Evolutionary conservation across 2,113 vertebrate genomes (phyloP), one percentile per base, ranked within the genome.

Genomic region (Macrotis lagotis): DNA sequence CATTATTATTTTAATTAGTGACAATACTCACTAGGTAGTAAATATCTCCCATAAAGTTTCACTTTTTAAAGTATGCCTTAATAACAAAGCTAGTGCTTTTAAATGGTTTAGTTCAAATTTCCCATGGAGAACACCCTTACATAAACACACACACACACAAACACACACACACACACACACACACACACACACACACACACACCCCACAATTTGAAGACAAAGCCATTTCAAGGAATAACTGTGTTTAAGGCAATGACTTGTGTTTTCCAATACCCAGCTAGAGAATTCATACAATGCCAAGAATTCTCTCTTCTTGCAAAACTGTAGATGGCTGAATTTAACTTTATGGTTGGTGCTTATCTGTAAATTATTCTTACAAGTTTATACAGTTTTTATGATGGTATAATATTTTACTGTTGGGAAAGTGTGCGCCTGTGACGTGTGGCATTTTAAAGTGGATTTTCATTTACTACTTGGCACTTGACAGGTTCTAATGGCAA

Each of bases 391-490:
- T 93, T 95, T 95, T 90, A 24, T 50, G 93, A 89, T 48, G 48
- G 14, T 50, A 3, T 16, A 93, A 37, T 50, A 93, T 92, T 95
- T 96, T 91, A 96, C 88, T 51, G n/a, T 51, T 59, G 44, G 26
- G 74, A 91, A 90, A 94, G 91, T n/a, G 93, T 91, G 93, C 89
- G 88, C 66, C 66, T 6, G 37, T 25, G 48, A 47, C 51, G 89
- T 0, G 0, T 9, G 88, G 50, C 93, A 96, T 44, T 26, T 90
- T 50, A 48, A 48, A 95, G 16, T 89, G 0, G 0, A 37, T 83
- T 92, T 94, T 92, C 96, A 90, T 92, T 47, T 91, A 95, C 47
- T 91, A 7, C n/a, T 92, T 59, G 48, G 88, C 89, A 93, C 26
- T 90, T 55, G 49, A 6, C 44, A 19, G 92, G 91, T 90, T 59